These are phyloP conservation scores for Spinibarbus caldwelli DNA, from an alignment of 2,797 vertebrate genomes.

Conservation along the genomic window DNA sequence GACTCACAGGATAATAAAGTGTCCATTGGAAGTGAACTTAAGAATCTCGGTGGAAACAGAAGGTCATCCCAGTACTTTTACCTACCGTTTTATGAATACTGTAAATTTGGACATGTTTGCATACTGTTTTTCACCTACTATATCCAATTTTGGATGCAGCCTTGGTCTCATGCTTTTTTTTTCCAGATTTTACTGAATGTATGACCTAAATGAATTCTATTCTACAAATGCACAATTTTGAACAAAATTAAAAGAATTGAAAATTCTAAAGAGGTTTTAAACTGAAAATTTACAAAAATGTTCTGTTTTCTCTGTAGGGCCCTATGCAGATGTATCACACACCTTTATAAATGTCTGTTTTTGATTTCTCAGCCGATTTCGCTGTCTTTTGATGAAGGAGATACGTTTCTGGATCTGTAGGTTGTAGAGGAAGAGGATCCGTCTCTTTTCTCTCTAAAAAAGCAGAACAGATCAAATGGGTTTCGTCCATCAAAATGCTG, in stretches of 20 bases:
- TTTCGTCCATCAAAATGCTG: neutral
- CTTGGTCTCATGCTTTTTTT: neutral
- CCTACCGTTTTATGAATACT: neutral
- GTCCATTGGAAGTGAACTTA: neutral
- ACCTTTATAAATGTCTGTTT: constrained; percentile 50
- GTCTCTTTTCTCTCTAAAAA: constrained; percentile 83
- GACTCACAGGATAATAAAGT: neutral
- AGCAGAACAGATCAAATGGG: neutral
- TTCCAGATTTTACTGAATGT: neutral
- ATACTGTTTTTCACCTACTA: neutral
- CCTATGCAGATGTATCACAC: neutral
- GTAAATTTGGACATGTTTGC: neutral
- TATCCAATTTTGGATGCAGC: neutral
- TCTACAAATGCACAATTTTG: neutral
- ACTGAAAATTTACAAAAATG: no score
- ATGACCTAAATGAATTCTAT: neutral
- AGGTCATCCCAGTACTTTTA: neutral
- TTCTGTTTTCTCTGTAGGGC: neutral
- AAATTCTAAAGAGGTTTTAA: neutral
- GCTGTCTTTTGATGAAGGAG: constrained; percentile 66
- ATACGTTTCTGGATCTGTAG: constrained; percentile 75
- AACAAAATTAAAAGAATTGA: neutral
- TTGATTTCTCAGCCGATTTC: constrained; percentile 51
- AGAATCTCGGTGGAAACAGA: neutral
- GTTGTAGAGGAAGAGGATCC: constrained; percentile 85